Evolutionary conservation across 1,140 invertebrate species (phyloP), one percentile per base, ranked within the genome.

Genomic region (Pteromalus puparum): DNA sequence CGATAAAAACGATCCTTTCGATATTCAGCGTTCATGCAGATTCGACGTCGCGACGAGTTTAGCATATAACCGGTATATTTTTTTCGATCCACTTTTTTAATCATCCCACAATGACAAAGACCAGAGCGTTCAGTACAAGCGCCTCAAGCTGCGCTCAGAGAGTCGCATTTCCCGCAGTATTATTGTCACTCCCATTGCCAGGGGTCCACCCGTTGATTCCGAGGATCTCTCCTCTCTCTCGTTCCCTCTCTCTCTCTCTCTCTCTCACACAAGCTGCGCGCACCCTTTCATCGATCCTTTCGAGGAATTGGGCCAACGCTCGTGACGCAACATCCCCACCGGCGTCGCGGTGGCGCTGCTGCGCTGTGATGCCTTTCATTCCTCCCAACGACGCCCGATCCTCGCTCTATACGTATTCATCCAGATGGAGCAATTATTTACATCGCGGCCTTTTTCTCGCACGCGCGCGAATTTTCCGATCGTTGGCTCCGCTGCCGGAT

Each of bases 241-340:
- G 2, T 5, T 30, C 30, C 5, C 30, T 6, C 30, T 34, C 30
- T 34, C 30, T 34, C 30, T 34, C 30, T 34, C 4, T 34, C 30
- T 34, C 30, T 34, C 30, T 34, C 30, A 30, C 21, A 18, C 13
- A 53, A 21, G 21, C 53, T 61, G 26, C 74, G 48, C 26, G 65
- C 82, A 72, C 74, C 42, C 65, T 81, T 70, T 84, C 88, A 89
- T 90, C 89, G 90, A 90, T 90, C 87, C 87, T 83, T 86, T 53
- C 79, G 87, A 87, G 88, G 87, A 90, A 90, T 90, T 90, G 88
- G 90, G 89, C 89, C 87, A 89, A 85, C 82, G 79, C 72, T 73
- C 82, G 82, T 90, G 89, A 90, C 89, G 89, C 87, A 89, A 88
- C 81, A 28, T 9, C 67, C 68, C 68, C 12, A 9, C 12, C 42